Evolutionary conservation across 2,113 vertebrate genomes (phyloP), one percentile per base, ranked within the genome.

Genomic region (Pithys albifrons): DNA sequence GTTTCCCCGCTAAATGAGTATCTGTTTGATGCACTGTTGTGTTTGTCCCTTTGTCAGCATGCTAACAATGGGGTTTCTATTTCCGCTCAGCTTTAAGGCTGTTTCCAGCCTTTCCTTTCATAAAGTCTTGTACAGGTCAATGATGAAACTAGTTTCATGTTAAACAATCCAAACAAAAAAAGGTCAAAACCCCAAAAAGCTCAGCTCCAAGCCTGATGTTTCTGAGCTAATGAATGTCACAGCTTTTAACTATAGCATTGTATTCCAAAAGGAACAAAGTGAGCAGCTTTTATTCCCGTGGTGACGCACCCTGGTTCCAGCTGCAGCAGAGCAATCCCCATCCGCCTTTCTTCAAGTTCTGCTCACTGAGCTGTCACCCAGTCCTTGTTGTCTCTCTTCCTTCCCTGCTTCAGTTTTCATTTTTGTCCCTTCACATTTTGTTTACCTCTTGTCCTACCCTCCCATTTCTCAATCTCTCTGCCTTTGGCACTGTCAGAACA

Each of bases 361-460:
- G 58, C 25, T 80, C 4, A 2, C 35, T 37, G 88, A 72, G 52
- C 55, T 84, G 27, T 89, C 24, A 37, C 25, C 70, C 22, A 29
- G 25, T 45, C 52, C 24, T 41, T 75, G 20, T 62, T 79, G 61
- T 28, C 48, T 81, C 23, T 80, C 43, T 62, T 66, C 28, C 35
- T 84, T 79, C 51, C 52, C 80, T 85, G 69, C 74, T 89, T 57
- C 33, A 52, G 9, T 81, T 77, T 29, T 74, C 24, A 10, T 89
- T 92, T 48, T 65, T 27, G 18, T 95, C 35, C 65, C 49, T 62
- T 71, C 39, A 18, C 23, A 46, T 84, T 85, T 89, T 88, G 77
- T 84, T 97, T 89, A 85, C 49, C 70, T 83, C 57, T 93, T 84
- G 19, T 78, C 41, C 49, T 70, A 88, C 22, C 58, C 81, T 92